Base-by-base conservation (phyloP, 2,797 vertebrate species). In the Chaunax sp. region DNA sequence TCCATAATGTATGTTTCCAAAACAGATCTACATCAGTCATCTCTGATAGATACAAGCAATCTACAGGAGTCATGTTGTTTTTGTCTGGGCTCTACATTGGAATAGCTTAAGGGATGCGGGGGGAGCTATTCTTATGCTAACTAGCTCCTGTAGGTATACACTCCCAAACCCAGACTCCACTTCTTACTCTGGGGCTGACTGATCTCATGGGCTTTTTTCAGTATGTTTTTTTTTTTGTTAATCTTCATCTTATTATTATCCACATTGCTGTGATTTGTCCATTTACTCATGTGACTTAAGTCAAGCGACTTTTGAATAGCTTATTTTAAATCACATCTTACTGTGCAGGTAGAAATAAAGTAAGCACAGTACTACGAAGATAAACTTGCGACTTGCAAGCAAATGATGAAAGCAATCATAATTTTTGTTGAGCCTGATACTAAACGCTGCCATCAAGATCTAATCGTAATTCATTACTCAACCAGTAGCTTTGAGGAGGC, bases 21-120 rank as follows among this genome's bases (percentile, higher is more conserved):
- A 93, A 92, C 92, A 93, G 78, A 92, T 89, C 90, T 79, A 89
- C 89, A 88, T 69, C 85, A 88, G 85, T 89, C 81, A 82, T 88
- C 88, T 90, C 75, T 92, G 90, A 87, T 92, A 90, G 88, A 91
- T 90, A 92, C 91, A 92, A 91, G 88, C 72, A 69, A 75, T 84
- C 86, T 90, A 77, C 87, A 80, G 84, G 83, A 86, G 85, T 72
- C 80, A 38, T 80, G 74, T 90, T 93, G 91, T 86, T 77, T 71
- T 56, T 47, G 25, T 52, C 55, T 61, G 62, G 69, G 59, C 62
- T 67, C 66, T 83, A 79, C 76, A 69, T 71, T 82, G 58, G 73
- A 30, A 82, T 72, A 62, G 64, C 81, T 87, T 64, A 58, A 58
- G 74, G 80, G 74, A 40, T 78, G 81, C 58, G 64, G 23, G 58